phyloP scores from a whole-genome alignment of 2,113 vertebrate genomes.

The Miniopterus natalensis region DNA sequence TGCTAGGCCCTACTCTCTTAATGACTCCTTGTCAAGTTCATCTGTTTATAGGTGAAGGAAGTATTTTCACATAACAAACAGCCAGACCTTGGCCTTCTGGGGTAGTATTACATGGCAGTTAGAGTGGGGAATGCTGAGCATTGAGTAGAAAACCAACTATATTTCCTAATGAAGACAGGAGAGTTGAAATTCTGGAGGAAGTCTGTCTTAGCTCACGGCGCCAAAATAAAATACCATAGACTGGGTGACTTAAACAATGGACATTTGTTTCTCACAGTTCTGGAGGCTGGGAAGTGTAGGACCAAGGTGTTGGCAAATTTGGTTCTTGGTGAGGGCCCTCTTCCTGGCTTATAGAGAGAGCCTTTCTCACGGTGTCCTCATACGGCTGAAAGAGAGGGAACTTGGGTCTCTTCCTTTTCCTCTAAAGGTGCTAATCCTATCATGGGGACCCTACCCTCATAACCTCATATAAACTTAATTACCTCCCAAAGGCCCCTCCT shows the following conservation, averaged over 20 bases:
- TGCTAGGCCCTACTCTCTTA: background rate
- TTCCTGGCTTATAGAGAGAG: background rate
- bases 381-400: background rate
- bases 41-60: background rate
- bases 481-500: background rate
- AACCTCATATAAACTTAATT: background rate
- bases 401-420: background rate
- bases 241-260: background rate
- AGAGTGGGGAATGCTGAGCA: background rate
- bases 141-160: background rate
- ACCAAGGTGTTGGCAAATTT: background rate
- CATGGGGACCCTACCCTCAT: background rate
- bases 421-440: background rate
- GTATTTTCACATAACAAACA: background rate
- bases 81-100: background rate
- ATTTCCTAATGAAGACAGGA: slow-evolving; percentile 26
- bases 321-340: background rate
- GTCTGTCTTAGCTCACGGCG: background rate
- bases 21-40: background rate
- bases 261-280: background rate
- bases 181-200: background rate
- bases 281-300: background rate
- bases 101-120: too few species aligned
- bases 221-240: background rate
- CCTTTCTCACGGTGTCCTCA: background rate